Percentiles rank a stretch among this genome's conserved stretches.
Conservation (phyloP, 2,888 invertebrate genomes). For the Cataglyphis livida region DNA sequence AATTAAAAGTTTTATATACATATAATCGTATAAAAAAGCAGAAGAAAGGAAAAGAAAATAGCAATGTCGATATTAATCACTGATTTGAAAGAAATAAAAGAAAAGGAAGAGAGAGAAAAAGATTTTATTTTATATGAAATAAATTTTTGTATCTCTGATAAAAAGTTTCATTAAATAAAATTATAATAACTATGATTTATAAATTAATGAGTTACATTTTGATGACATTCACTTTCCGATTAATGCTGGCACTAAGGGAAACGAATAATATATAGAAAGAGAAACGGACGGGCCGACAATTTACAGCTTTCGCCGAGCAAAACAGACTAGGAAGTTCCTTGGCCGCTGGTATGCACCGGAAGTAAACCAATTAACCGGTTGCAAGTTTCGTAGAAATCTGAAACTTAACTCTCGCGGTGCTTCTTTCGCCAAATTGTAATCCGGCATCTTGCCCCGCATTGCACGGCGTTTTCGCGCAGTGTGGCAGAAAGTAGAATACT, state of each 20-base stretch:
- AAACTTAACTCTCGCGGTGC: constrained; percentile 74
- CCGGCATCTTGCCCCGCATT: constrained; percentile 38
- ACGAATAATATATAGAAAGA: neutral
- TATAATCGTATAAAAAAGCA: neutral
- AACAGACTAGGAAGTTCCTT: constrained; percentile 75
- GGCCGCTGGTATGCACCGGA: constrained; percentile 74
- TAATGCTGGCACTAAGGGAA: neutral
- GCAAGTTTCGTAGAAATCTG: constrained; percentile 77
- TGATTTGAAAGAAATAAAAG: neutral
- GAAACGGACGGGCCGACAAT: constrained; percentile 47
- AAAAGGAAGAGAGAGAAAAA: neutral
- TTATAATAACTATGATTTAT: neutral
- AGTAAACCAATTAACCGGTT: constrained; percentile 79
- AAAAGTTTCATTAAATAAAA: neutral
- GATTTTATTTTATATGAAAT: neutral
- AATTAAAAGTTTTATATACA: neutral
- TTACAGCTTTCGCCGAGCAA: constrained; percentile 61
- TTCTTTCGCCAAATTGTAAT: constrained; percentile 77
- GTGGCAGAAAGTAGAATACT: constrained; percentile 69
- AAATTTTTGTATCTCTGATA: neutral
- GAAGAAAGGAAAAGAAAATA: neutral
- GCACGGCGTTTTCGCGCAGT: constrained; percentile 21
- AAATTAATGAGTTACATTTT: constrained; percentile 16
- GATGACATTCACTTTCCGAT: constrained; percentile 26
- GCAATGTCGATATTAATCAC: neutral